phyloP scores from a whole-genome alignment of 2,797 vertebrate species.

The Aselliscus stoliczkanus region DNA sequence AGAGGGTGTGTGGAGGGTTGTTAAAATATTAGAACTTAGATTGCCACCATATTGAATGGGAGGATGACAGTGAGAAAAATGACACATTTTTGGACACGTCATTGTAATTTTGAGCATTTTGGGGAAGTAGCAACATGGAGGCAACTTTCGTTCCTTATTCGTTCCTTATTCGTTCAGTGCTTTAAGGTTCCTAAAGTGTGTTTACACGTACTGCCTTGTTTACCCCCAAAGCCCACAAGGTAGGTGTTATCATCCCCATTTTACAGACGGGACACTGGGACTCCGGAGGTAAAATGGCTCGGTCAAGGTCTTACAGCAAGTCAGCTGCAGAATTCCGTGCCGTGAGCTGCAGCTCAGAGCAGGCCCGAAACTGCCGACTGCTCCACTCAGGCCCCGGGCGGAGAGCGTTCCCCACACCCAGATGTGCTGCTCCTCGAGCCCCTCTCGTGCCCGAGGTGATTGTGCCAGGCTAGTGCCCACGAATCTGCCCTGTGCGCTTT shows the following conservation, averaged over 20 bases:
- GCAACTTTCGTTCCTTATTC: not conserved
- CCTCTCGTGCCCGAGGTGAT: too few relatives aligned
- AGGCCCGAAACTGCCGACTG: too few relatives aligned
- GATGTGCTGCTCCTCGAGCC: too few relatives aligned
- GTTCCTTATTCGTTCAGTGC: rapidly evolving
- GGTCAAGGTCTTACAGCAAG: rapidly evolving
- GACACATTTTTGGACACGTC: rapidly evolving
- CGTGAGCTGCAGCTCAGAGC: too few relatives aligned
- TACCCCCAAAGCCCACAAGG: not conserved
- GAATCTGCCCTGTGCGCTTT: rapidly evolving
- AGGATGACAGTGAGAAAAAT: not conserved
- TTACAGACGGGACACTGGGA: rapidly evolving
- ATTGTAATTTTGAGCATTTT: not conserved
- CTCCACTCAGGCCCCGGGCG: too few relatives aligned
- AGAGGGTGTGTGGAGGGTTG: too few relatives aligned
- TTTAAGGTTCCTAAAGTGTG: not conserved
- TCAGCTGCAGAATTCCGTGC: too few relatives aligned
- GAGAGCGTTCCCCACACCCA: too few relatives aligned
- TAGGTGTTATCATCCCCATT: not conserved
- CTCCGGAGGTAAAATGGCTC: not conserved
- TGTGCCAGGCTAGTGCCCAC: rapidly evolving
- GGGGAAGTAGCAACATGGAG: not conserved
- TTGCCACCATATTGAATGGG: not conserved
- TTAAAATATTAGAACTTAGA: not conserved
- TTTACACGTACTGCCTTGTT: too few relatives aligned